These are phyloP conservation scores for Cheiracanthium punctorium DNA, from an alignment of 2,888 invertebrate species.

Conservation along the genomic window DNA sequence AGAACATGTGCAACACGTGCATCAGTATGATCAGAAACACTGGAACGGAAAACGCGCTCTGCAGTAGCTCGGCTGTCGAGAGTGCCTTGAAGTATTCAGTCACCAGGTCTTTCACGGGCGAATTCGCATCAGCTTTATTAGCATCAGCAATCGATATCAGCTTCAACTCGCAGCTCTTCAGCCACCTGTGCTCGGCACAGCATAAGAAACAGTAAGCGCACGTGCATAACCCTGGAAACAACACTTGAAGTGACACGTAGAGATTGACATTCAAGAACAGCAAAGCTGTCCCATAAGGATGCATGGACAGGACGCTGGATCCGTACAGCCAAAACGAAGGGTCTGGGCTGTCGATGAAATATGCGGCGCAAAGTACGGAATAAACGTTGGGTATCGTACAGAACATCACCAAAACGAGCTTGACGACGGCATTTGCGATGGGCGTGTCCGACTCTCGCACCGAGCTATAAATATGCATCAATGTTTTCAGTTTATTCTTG, in stretches of 20 bases:
- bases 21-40: slow-evolving; percentile 36
- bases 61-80: not conserved
- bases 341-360: not conserved
- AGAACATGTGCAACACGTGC: slow-evolving; percentile 42
- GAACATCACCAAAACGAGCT: not conserved
- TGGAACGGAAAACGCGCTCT: slow-evolving; percentile 21
- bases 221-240: slow-evolving; percentile 33
- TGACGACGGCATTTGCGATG: not conserved
- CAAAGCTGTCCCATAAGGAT: not conserved
- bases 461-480: not conserved
- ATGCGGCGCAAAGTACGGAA: slow-evolving; percentile 13
- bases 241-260: slow-evolving; percentile 23
- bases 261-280: slow-evolving; percentile 20
- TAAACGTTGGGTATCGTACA: slow-evolving; percentile 17
- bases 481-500: not conserved
- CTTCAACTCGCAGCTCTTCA: slow-evolving; percentile 1
- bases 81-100: slow-evolving; percentile 23
- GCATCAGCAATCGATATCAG: no score
- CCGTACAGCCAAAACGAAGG: slow-evolving; percentile 42
- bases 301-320: slow-evolving; percentile 2
- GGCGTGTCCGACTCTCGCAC: not conserved
- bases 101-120: not conserved
- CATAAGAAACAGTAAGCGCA: slow-evolving; percentile 33
- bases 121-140: not conserved
- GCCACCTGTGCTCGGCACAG: not conserved